Evolutionary conservation across 2,888 invertebrate species (phyloP).

Genomic region (Arge pagana): DNA sequence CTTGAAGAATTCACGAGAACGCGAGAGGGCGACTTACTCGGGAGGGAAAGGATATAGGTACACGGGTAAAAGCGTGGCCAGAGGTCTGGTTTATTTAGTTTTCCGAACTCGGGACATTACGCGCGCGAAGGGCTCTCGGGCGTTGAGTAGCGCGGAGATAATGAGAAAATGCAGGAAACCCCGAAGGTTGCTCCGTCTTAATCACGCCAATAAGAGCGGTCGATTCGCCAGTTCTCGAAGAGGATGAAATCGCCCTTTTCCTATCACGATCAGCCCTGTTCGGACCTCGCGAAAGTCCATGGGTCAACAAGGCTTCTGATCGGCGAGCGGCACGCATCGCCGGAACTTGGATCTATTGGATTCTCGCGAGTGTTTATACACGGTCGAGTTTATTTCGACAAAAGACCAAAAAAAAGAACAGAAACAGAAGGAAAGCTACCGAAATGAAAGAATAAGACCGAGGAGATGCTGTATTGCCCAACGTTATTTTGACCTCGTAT

Average conservation of each 20-base stretch:
- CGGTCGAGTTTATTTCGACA: not conserved
- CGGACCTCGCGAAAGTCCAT: constrained; percentile 12
- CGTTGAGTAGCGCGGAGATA: constrained; percentile 32
- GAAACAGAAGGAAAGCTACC: not conserved
- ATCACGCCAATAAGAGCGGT: constrained; percentile 36
- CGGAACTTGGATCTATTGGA: not conserved
- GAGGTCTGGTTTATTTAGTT: constrained; percentile 34
- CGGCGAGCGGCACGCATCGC: not conserved
- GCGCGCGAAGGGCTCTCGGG: constrained; percentile 10
- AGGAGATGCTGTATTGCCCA: no score
- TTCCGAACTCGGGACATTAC: constrained; percentile 26
- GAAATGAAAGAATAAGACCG: no score
- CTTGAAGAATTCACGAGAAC: constrained; percentile 15
- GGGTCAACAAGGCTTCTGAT: no score
- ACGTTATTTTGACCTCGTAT: no score
- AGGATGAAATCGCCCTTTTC: constrained; percentile 31
- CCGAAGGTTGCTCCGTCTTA: constrained; percentile 33
- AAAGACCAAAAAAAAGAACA: not conserved
- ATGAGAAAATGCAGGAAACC: constrained; percentile 46
- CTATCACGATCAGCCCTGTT: constrained; percentile 5
- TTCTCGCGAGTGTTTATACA: constrained; percentile 1
- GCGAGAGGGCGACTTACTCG: not conserved
- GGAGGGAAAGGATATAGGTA: not conserved
- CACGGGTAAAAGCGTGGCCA: constrained; percentile 9
- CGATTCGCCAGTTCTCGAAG: constrained; percentile 36